Evolutionary conservation across 2,113 vertebrate genomes (phyloP), one percentile per base, ranked within the genome.

Genomic region (Neomonachus schauinslandi): DNA sequence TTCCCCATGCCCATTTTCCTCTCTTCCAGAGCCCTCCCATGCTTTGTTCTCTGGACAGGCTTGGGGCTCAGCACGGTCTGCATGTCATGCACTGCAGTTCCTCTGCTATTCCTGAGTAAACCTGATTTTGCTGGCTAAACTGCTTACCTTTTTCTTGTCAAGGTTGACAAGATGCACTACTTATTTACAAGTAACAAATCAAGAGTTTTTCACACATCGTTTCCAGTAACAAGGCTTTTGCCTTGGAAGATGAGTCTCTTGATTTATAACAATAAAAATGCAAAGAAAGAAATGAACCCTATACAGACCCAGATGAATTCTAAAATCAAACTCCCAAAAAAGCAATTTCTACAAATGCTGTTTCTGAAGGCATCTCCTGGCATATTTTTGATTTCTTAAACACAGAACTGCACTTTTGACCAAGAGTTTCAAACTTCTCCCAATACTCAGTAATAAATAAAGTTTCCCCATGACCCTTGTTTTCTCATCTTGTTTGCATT

Each of bases 401-500:
- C 49, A 91, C 36, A 63, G 53, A 89, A n/a, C 55, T 31, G 77
- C 26, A 51, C 15, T 88, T 72, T 72, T 57, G 46, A 93, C 31
- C 31, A 55, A 92, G 80, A 92, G 14, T 65, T 93, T 92, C 39
- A 89, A 97, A 93, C 51, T 94, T 72, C 53, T 77, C 49, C 28
- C 33, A 88, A 80, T 61, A 51, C 63, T 76, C 16, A 83, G 36
- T 31, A 71, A 79, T 18, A 61, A 67, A 51, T 39, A 80, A 28
- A 92, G 51, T 80, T 95, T 97, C 79, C 59, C 85, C 39, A 36
- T 33, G 14, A 33, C 3, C 53, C 92, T 71, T 61, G 61, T 57
- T 93, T 96, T 82, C 77, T 87, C 51, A 13, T 86, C 42, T 92
- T 93, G 94, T 98, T 98, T 98, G 57, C 96, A 98, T 98, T 98